Percentiles rank a stretch among this genome's conserved stretches.
Conservation (phyloP, 2,113 vertebrate genomes). For the Panthera tigris region DNA sequence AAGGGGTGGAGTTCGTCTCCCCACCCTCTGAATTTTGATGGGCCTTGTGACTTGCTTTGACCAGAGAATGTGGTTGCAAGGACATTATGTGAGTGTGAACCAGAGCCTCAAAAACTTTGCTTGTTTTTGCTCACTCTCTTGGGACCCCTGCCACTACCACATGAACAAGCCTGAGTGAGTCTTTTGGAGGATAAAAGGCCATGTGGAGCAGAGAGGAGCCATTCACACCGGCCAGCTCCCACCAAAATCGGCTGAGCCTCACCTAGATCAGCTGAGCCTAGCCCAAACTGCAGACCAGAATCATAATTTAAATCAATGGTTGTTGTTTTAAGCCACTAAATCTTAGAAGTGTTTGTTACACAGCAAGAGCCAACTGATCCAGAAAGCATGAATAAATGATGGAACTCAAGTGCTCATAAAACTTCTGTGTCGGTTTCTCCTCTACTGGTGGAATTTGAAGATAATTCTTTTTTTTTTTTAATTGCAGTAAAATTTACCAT, state of each 20-base stretch:
- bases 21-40: neutral
- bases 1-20: neutral
- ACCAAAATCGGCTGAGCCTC: neutral
- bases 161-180: too few relatives aligned
- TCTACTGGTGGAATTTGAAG: neutral
- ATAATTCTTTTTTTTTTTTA: neutral
- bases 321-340: neutral
- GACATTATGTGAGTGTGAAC: neutral
- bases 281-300: neutral
- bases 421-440: neutral
- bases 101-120: neutral
- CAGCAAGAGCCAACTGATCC: neutral
- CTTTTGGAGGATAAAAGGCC: neutral
- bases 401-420: neutral
- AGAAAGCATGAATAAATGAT: neutral
- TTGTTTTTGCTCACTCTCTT: neutral
- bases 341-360: neutral
- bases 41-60: neutral
- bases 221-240: neutral
- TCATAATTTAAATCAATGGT: neutral
- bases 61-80: neutral
- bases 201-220: fast-evolving
- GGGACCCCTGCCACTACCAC: neutral
- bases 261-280: neutral
- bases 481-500: neutral